Conservation (phyloP, 2,888 invertebrate genomes). For the Ophion costatus region DNA sequence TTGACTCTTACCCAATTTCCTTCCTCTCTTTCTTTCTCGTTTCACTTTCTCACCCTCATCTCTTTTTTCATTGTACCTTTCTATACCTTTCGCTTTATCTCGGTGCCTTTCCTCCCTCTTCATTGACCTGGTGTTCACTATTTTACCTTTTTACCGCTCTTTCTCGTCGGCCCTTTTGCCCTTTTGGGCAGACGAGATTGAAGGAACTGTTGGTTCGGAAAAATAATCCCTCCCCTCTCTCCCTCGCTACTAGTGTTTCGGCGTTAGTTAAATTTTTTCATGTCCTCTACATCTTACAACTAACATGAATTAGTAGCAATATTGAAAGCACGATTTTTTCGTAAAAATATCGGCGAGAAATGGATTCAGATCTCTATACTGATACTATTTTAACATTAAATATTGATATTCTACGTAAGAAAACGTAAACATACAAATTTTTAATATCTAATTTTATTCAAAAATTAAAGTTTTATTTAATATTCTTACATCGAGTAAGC, state of each 20-base stretch:
- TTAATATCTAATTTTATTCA: too few species aligned
- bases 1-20: constrained; percentile 41
- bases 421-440: too few species aligned
- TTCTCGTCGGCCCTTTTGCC: neutral
- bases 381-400: too few species aligned
- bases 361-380: too few species aligned
- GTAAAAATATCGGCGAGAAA: neutral
- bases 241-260: neutral
- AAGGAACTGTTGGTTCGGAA: constrained; percentile 13
- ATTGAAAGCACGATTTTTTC: constrained; percentile 15
- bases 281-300: constrained; percentile 17
- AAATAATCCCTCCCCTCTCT: neutral
- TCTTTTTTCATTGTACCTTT: constrained; percentile 42
- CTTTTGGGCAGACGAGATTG: constrained; percentile 28
- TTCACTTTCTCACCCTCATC: constrained; percentile 46
- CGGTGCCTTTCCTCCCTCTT: constrained; percentile 28
- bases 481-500: too few species aligned
- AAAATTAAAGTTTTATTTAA: too few species aligned
- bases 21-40: constrained; percentile 26
- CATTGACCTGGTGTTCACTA: constrained; percentile 53
- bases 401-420: too few species aligned
- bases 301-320: constrained; percentile 14
- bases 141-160: constrained; percentile 43
- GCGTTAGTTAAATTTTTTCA: neutral
- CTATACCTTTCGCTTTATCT: constrained; percentile 15